Evolutionary conservation across 2,888 invertebrate genomes (phyloP), one percentile per base, ranked within the genome.

Genomic region (Melinaea menophilus): DNA sequence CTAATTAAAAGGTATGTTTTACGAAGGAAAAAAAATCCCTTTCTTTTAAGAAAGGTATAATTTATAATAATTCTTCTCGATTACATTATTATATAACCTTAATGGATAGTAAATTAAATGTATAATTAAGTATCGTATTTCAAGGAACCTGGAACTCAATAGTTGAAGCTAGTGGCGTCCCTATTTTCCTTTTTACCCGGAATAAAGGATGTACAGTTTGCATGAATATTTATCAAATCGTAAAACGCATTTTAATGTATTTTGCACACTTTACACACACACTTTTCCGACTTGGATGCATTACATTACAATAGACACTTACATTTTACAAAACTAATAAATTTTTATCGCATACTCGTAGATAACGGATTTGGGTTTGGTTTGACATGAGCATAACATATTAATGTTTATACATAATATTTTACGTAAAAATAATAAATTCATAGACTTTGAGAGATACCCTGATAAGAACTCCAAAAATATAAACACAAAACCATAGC

Each of bases 211-310:
- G 89, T 81, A 70, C 73, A 79, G 74, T 86, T 84, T 79, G 83
- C 84, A 90, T 88, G 86, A 88, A 89, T 90, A 90, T 90, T 89
- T 88, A 90, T 86, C 79, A 78, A 73, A 78, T 75, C 78, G 85
- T 87, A 84, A 88, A 88, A 76, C 68, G 86, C 83, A 88, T 87
- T 88, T 84, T 80, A 88, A 87, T 88, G 80, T 77, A 80, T 86
- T 88, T 86, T 87, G 87, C 71, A 77, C 79, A 80, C 78, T 70
- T 67, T 70, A 60, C 59, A 55, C 62, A 61, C 59, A 69, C 64
- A 22, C 22, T 22, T 22, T 71, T 68, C 64, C 64, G 67, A 63
- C 65, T 65, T 56, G 63, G 65, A 55, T 63, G 57, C 59, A 58
- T 64, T 67, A 46, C 51, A 54, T 65, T 71, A n/a, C 70, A 69